Percentiles rank a stretch among this genome's conserved stretches.
Conservation (phyloP, 2,797 vertebrate species). For the Molossus alvarezi region DNA sequence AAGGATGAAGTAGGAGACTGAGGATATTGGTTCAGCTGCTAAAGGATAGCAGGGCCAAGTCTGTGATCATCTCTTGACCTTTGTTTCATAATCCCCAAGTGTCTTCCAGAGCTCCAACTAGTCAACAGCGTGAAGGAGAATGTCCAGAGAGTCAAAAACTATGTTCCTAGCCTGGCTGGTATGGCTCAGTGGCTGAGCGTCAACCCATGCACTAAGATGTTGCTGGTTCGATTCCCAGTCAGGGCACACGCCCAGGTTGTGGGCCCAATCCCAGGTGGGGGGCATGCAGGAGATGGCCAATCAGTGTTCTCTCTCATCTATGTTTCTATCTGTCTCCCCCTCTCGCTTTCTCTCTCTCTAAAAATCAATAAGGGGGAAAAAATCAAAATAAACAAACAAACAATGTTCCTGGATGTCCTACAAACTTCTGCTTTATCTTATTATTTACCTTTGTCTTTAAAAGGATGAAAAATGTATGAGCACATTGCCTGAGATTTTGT, state of each 20-base stretch:
- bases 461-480: not conserved
- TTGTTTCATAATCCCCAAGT: not conserved
- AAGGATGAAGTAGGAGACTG: not conserved
- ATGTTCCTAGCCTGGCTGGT: no score
- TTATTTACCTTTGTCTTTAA: not conserved
- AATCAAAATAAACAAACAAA: no score
- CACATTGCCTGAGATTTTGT: not conserved
- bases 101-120: not conserved
- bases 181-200: no score
- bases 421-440: not conserved
- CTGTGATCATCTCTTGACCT: not conserved
- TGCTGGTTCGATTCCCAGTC: no score
- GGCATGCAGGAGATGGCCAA: no score
- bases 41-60: not conserved
- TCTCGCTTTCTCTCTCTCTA: no score
- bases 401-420: not conserved
- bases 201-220: no score
- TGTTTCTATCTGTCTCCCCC: no score
- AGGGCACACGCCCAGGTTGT: no score
- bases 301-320: no score
- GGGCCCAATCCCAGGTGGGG: no score
- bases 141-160: not conserved
- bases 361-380: no score
- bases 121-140: not conserved
- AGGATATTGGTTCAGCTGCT: not conserved